A percentile compares a stretch with the other conserved stretches of the same genome.
Conservation (phyloP, 2,888 invertebrate genomes). For the Dione juno region DNA sequence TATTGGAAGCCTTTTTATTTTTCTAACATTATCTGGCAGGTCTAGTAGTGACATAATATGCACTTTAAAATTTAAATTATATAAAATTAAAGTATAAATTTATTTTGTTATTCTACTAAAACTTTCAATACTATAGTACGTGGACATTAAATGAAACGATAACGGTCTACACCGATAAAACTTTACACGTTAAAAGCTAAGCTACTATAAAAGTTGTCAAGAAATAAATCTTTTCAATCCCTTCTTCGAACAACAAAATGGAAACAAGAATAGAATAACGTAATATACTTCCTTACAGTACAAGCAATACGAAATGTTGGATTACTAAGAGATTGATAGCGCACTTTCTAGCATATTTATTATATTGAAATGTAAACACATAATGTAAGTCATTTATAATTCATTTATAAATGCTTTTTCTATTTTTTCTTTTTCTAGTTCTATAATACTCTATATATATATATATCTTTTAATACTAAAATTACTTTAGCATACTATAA, state of each 20-base stretch:
- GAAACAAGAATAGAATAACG: constrained; percentile 42
- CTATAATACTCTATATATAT: no score
- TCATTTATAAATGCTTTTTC: neutral
- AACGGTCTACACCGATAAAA: constrained; percentile 42
- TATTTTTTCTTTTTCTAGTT: neutral
- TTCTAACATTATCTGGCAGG: neutral
- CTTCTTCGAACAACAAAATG: constrained; percentile 39
- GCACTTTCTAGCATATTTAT: constrained; percentile 32
- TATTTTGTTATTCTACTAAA: constrained; percentile 7
- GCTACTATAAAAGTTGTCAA: constrained; percentile 43
- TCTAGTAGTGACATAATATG: neutral
- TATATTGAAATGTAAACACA: constrained; percentile 32
- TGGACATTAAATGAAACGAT: constrained; percentile 29
- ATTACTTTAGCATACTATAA: no score
- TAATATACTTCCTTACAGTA: constrained; percentile 35
- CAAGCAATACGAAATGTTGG: constrained; percentile 30
- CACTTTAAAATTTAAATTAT: neutral
- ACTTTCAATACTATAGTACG: constrained; percentile 12
- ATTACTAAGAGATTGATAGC: constrained; percentile 39
- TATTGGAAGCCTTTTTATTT: neutral
- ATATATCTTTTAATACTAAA: no score
- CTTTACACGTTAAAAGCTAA: constrained; percentile 38
- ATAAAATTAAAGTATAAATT: neutral
- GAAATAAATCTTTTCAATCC: constrained; percentile 42
- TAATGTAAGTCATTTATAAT: neutral